Evolutionary conservation across 2,888 invertebrate genomes (phyloP), one percentile per base, ranked within the genome.

Genomic region (Hybos culiciformis): DNA sequence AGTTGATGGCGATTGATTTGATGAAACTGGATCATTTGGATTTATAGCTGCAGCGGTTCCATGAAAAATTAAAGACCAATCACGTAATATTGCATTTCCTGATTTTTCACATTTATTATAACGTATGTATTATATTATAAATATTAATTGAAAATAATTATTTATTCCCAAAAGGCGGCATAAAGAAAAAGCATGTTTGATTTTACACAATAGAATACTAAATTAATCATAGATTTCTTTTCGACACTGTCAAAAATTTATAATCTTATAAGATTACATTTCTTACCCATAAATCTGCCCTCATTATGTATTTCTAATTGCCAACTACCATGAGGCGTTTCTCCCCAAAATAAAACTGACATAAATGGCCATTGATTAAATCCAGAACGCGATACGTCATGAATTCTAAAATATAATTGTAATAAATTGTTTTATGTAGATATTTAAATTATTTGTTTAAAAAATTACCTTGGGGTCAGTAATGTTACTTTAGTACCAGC

Each of bases 341-440:
- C 98, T 17, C 97, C 97, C 98, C 98, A 98, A 62, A 84, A 90
- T 68, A 98, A 97, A 47, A 88, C 94, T 37, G 94, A 93, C 97
- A 98, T 97, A 70, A 98, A 98, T 43, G 97, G 97, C 98, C 98
- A 98, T 55, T 90, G 83, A 62, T 78, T 83, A 71, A 98, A 98
- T 34, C 97, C 97, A 41, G 86, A 75, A 41, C 86, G 77, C 11
- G 93, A 92, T 39, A 80, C 77, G 66, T 98, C 97, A 57, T 91
- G 84, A 11, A 56, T 37, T 44, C 63, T 64, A 43, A 9, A 54
- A 54, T 29, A 29, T 5, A 26, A 20, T 12, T 15, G 2, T 6
- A 7, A 20, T 18, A 18, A 26, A 26, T 14, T 32, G 14, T 40
- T 20, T 15, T 19, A 20, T 15, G 7, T 32, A 31, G 6, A 4